These are phyloP conservation scores for Spea bombifrons DNA, from an alignment of 2,113 vertebrate genomes.

Conservation along the genomic window DNA sequence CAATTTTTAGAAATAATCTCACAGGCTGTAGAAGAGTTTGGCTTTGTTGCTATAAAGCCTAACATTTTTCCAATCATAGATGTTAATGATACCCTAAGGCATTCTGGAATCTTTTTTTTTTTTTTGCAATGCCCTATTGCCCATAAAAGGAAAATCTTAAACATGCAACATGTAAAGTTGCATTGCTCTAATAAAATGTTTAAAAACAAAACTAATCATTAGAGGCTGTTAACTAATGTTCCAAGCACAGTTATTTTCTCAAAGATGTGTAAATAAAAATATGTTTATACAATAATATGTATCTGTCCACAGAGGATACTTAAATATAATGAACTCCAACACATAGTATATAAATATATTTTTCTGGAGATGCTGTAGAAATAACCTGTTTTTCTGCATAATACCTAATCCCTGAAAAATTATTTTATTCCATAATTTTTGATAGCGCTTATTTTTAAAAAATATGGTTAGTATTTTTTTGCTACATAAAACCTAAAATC, in stretches of 20 bases:
- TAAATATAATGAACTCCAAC: too few relatives aligned
- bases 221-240: not conserved
- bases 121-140: conserved; percentile 9
- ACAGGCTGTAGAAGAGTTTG: conserved; percentile 1
- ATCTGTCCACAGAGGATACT: too few relatives aligned
- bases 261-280: not conserved
- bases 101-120: conserved; percentile 10
- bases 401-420: too few relatives aligned
- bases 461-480: too few relatives aligned
- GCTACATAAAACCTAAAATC: too few relatives aligned
- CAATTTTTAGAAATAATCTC: conserved; percentile 7
- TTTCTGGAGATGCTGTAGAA: too few relatives aligned
- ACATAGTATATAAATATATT: too few relatives aligned
- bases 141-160: conserved; percentile 9
- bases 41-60: conserved; percentile 14
- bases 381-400: too few relatives aligned
- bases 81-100: conserved; percentile 5
- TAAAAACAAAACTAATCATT: not conserved
- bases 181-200: conserved; percentile 2
- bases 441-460: too few relatives aligned
- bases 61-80: conserved; percentile 4
- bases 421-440: too few relatives aligned
- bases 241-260: not conserved
- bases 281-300: too few relatives aligned
- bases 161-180: not conserved